phyloP scores from a whole-genome alignment of 2,888 invertebrate genomes.

The Linyphia triangularis region DNA sequence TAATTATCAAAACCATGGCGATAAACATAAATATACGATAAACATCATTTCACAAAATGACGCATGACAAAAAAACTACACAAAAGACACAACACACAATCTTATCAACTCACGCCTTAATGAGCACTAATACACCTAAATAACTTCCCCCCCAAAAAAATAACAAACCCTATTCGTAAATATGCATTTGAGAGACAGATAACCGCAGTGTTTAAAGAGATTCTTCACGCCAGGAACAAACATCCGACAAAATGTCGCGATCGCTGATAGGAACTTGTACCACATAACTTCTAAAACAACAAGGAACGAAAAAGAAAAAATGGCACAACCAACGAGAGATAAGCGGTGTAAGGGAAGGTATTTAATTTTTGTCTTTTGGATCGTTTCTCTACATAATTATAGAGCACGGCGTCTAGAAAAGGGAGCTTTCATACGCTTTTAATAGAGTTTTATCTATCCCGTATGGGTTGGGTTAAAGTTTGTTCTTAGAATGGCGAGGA shows the following conservation, averaged over 20 bases:
- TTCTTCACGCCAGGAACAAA: background rate
- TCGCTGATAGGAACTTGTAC: slow-evolving; percentile 22
- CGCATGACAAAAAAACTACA: no score
- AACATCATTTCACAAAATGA: no score
- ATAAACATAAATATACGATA: no score
- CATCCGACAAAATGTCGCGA: background rate
- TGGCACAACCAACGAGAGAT: background rate
- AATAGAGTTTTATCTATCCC: slow-evolving; percentile 46
- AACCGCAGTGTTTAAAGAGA: background rate
- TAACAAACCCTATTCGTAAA: background rate
- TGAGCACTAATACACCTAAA: background rate
- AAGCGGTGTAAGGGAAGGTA: slow-evolving; percentile 24
- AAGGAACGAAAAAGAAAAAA: background rate
- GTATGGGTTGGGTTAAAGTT: slow-evolving; percentile 9
- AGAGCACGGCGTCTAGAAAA: slow-evolving; percentile 34
- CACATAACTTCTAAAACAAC: slow-evolving; percentile 18
- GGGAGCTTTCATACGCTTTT: slow-evolving; percentile 42
- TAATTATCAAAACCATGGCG: no score
- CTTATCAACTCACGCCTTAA: background rate
- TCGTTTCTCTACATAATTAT: slow-evolving; percentile 48
- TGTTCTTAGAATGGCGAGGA: background rate
- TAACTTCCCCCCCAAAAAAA: background rate
- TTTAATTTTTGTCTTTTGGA: slow-evolving; percentile 61
- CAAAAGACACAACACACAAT: no score
- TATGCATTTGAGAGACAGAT: background rate